Conservation (phyloP, 2,888 invertebrate genomes). For the Harmothoe impar region DNA sequence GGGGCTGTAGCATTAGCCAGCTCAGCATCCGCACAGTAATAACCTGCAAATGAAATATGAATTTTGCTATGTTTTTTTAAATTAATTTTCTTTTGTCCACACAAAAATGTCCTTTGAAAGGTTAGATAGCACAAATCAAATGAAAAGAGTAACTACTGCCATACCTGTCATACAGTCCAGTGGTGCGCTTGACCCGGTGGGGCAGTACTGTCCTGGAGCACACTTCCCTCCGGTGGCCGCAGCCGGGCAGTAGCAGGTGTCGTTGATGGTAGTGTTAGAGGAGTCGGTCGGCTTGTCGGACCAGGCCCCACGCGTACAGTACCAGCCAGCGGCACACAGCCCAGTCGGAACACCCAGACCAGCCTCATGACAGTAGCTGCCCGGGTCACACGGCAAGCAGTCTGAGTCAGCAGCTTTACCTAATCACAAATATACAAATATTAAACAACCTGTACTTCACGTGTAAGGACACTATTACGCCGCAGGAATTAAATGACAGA, state of each 20-base stretch:
- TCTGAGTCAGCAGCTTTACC: conserved; percentile 69
- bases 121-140: too few relatives aligned
- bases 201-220: conserved; percentile 79
- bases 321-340: conserved; percentile 79
- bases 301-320: conserved; percentile 80
- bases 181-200: conserved; percentile 78
- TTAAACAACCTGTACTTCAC: background rate
- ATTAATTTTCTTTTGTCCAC: too few relatives aligned
- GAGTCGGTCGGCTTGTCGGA: conserved; percentile 76
- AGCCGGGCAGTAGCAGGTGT: conserved; percentile 76
- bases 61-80: too few relatives aligned
- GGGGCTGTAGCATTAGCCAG: conserved; percentile 76
- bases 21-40: conserved; percentile 76
- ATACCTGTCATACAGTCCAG: conserved; percentile 71
- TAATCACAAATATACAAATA: background rate
- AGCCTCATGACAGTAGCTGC: conserved; percentile 77
- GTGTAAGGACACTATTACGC: too few relatives aligned
- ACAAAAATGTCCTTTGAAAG: too few relatives aligned
- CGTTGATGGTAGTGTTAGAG: conserved; percentile 74
- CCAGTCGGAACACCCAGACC: conserved; percentile 74
- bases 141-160: background rate
- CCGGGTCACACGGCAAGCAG: conserved; percentile 79
- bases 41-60: conserved; percentile 71
- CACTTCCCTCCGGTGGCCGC: conserved; percentile 81
- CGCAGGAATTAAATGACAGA: too few relatives aligned